These are phyloP conservation scores for Eutrigla gurnardus DNA, from an alignment of 2,797 vertebrate genomes.

Conservation along the genomic window DNA sequence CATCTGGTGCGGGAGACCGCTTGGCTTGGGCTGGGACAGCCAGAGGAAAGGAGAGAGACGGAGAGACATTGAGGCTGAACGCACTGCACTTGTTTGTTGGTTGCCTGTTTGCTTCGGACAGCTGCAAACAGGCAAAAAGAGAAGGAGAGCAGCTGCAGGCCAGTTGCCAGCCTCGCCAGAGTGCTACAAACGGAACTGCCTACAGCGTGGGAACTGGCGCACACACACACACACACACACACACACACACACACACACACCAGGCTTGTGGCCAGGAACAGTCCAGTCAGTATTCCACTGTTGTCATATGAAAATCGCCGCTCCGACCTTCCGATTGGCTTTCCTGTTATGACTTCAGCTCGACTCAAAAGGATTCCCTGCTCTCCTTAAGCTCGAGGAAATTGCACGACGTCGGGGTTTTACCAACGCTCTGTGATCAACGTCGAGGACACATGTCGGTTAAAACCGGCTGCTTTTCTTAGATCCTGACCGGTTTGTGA, in stretches of 20 bases:
- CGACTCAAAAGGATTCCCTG: slow-evolving; percentile 9
- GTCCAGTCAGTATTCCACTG: slow-evolving; percentile 39
- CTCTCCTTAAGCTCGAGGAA: slow-evolving; percentile 28
- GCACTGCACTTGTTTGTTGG: slow-evolving; percentile 49
- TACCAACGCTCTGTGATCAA: slow-evolving; percentile 37
- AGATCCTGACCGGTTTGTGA: slow-evolving; percentile 36
- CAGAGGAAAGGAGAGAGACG: background rate
- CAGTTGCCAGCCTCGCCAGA: slow-evolving; percentile 73
- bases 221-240: slow-evolving; percentile 35
- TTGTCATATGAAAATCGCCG: slow-evolving; percentile 43
- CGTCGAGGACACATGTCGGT: slow-evolving; percentile 18
- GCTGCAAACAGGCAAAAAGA: slow-evolving; percentile 60
- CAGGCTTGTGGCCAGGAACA: slow-evolving; percentile 43
- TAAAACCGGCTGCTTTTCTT: slow-evolving; percentile 50
- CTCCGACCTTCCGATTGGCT: slow-evolving; percentile 3
- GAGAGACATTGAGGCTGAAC: background rate
- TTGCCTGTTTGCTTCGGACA: slow-evolving; percentile 53
- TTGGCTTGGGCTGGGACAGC: slow-evolving; percentile 23
- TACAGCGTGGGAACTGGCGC: slow-evolving; percentile 76
- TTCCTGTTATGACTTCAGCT: slow-evolving; percentile 21
- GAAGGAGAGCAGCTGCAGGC: slow-evolving; percentile 73
- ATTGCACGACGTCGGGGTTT: slow-evolving; percentile 25
- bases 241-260: slow-evolving; percentile 22
- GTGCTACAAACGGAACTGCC: slow-evolving; percentile 70
- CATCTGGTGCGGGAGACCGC: slow-evolving; percentile 25